These are phyloP conservation scores for Taphrorychus bicolor DNA, from an alignment of 2,888 invertebrate genomes.

Conservation along the genomic window DNA sequence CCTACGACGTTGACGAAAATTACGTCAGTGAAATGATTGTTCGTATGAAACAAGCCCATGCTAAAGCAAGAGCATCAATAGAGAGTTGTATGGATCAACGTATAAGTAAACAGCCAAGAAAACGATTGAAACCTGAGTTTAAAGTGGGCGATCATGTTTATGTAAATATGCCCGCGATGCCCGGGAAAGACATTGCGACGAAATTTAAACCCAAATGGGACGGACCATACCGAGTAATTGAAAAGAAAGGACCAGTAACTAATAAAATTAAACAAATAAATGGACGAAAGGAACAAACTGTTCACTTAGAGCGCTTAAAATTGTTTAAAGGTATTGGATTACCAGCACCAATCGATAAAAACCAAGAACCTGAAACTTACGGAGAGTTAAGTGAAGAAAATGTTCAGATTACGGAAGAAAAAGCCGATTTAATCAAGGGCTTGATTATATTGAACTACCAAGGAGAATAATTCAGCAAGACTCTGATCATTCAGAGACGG, in stretches of 20 bases:
- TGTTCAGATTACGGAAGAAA: neutral
- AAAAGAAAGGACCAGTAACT: constrained; percentile 29
- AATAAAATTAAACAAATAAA: constrained; percentile 26
- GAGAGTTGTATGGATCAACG: neutral
- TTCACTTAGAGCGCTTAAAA: too few species aligned
- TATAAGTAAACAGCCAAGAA: constrained; percentile 1
- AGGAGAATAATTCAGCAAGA: neutral
- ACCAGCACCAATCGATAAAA: too few species aligned
- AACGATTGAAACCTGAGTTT: constrained; percentile 4
- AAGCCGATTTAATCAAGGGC: neutral
- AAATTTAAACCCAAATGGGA: constrained; percentile 8
- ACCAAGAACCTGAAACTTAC: neutral
- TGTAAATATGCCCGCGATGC: neutral
- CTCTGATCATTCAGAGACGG: too few species aligned
- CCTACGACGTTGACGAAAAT: constrained; percentile 26
- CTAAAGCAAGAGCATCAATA: constrained; percentile 3
- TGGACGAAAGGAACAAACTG: constrained; percentile 27
- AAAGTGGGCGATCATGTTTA: constrained; percentile 17
- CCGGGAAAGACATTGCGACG: neutral
- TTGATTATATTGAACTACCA: neutral
- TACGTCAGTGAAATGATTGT: constrained; percentile 15
- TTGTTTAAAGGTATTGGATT: too few species aligned
- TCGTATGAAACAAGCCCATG: constrained; percentile 13
- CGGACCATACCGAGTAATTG: constrained; percentile 2
- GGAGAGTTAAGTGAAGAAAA: neutral